Evolutionary conservation across 2,797 vertebrate genomes (phyloP).

Genomic region (Sebastes iracundus): DNA sequence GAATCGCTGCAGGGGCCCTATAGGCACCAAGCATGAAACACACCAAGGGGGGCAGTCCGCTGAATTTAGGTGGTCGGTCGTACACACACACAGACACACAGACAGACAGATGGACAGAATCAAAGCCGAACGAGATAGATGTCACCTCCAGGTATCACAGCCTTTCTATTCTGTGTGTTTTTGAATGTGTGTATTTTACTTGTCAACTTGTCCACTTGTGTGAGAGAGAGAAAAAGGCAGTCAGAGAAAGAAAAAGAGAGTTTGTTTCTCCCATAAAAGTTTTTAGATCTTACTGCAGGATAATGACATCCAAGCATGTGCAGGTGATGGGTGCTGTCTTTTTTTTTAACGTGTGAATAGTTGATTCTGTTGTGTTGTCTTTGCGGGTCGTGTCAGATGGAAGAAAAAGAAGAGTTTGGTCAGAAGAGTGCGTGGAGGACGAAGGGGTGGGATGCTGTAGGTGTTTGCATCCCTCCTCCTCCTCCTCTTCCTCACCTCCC

Average conservation of each 20-base stretch:
- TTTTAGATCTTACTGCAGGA: neutral
- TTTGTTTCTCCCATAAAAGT: constrained; percentile 48
- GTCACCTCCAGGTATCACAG: constrained; percentile 22
- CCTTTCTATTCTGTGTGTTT: constrained; percentile 12
- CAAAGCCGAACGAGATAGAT: constrained; percentile 17
- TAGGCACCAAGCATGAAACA: constrained; percentile 60
- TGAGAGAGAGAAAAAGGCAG: neutral
- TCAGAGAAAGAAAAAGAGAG: constrained; percentile 4
- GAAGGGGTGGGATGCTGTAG: constrained; percentile 73
- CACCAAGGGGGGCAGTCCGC: constrained; percentile 15
- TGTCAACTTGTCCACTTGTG: constrained; percentile 1
- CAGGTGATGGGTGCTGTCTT: neutral
- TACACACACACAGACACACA: constrained; percentile 39
- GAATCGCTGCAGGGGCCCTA: constrained; percentile 68
- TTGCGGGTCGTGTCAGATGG: constrained; percentile 45
- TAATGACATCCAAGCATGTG: neutral
- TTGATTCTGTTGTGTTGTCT: constrained; percentile 16
- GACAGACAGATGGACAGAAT: constrained; percentile 51
- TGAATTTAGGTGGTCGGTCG: constrained; percentile 47
- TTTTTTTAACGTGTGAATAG: constrained; percentile 7
- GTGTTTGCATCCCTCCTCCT: constrained; percentile 68
- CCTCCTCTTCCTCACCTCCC: constrained; percentile 42
- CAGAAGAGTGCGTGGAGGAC: constrained; percentile 65
- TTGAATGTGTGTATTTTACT: constrained; percentile 19
- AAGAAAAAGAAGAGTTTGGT: constrained; percentile 62